Conservation (phyloP, 2,888 invertebrate species). For the Prosopocoilus inquinatus region DNA sequence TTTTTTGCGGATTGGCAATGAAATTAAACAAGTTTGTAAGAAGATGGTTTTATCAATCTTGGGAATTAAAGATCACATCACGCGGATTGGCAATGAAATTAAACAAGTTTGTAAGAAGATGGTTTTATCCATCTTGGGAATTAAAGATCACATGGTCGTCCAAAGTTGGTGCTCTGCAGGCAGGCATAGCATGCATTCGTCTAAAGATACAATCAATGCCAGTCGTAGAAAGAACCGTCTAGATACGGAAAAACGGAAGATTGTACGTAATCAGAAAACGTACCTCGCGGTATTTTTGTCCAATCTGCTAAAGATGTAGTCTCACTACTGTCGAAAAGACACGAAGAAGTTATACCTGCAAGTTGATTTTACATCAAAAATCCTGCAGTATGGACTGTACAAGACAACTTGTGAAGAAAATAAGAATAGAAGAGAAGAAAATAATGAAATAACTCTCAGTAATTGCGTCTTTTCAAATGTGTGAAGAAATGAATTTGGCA, state of each 20-base stretch:
- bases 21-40: not conserved
- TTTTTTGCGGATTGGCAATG: not conserved
- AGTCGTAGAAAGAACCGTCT: not conserved
- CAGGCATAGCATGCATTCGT: not conserved
- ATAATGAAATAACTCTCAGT: too few relatives aligned
- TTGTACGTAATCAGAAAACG: conserved; percentile 1
- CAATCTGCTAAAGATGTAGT: not conserved
- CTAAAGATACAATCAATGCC: not conserved
- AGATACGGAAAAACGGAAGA: not conserved
- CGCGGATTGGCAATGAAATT: too few relatives aligned
- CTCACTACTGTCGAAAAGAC: not conserved
- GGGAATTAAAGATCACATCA: not conserved
- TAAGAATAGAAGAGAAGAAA: too few relatives aligned
- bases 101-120: not conserved
- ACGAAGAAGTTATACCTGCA: too few relatives aligned
- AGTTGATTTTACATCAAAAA: too few relatives aligned
- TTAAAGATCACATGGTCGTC: not conserved
- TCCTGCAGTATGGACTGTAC: too few relatives aligned
- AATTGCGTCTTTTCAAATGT: too few relatives aligned
- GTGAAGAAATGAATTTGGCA: too few relatives aligned
- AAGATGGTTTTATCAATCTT: not conserved
- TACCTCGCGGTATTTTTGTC: not conserved
- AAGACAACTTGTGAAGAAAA: too few relatives aligned
- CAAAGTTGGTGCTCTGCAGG: not conserved
- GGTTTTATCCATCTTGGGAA: not conserved